phyloP scores from a whole-genome alignment of 2,888 invertebrate genomes.

The Cryptocephalus primarius region DNA sequence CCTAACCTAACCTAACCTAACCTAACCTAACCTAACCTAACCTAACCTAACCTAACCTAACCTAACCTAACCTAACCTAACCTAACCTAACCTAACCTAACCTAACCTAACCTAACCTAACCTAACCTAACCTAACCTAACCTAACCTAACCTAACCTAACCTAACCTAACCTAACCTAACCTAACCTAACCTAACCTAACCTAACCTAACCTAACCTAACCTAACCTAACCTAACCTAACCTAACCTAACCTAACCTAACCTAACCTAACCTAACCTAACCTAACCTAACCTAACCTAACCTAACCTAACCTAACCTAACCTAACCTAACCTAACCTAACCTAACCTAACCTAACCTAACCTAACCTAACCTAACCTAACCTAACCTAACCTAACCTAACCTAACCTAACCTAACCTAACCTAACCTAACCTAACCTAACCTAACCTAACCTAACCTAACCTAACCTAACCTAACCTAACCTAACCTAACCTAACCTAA shows the following conservation, averaged over 20 bases:
- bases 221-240: conserved; percentile 2
- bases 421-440: conserved; percentile 1
- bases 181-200: conserved; percentile 10
- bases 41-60: conserved; percentile 13
- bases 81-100: conserved; percentile 14
- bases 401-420: conserved; percentile 1
- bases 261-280: conserved; percentile 2
- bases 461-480: conserved; percentile 2
- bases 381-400: conserved; percentile 5
- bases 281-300: conserved; percentile 2
- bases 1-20: conserved; percentile 14
- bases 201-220: conserved; percentile 3
- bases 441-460: neutral
- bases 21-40: conserved; percentile 12
- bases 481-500: conserved; percentile 18
- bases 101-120: conserved; percentile 13
- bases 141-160: conserved; percentile 14
- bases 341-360: neutral
- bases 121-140: conserved; percentile 14
- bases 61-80: conserved; percentile 14
- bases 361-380: too few relatives aligned
- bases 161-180: conserved; percentile 13
- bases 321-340: neutral
- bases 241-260: conserved; percentile 1
- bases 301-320: conserved; percentile 1